Evolutionary conservation across 2,113 vertebrate genomes (phyloP), one percentile per base, ranked within the genome.

Genomic region (Cettia cetti): DNA sequence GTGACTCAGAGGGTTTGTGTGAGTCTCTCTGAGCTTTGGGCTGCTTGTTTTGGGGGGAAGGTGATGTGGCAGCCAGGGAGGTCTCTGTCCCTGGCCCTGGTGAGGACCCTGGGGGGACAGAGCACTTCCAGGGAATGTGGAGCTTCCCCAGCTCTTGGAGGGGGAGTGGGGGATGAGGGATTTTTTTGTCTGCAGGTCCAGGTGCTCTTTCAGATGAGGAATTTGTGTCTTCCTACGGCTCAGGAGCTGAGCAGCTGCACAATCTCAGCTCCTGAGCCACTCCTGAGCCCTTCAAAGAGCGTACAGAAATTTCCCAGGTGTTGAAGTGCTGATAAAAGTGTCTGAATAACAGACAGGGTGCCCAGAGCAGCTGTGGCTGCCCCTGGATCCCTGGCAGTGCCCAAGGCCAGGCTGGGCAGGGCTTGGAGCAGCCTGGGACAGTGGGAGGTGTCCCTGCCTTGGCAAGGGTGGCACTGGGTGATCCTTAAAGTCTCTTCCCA

Each of bases 171-270:
- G 18, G 9, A 2, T 2, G 64, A 45, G 44, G 44, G 2, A 10
- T 3, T 11, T 28, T 44, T 13, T 5, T 10, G 21, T 11, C 39
- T 50, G 33, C 7, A 4, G 37, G 17, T 27, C 47, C n/a, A 2
- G 4, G 1, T 39, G 44, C 28, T 23, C 54, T 39, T 50, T 20
- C 44, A 42, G 0, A 21, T 4, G 4, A 15, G 50, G 31, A 45
- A 28, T 35, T 11, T 3, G 16, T 15, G 27, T 39, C 3, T 81
- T 54, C 44, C 35, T 30, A 0, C 0, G 0, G 30, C 59, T 47
- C 31, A 37, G 66, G 71, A 57, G 37, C 13, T 28, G 61, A 52
- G 87, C 9, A 14, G 57, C 37, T 10, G 31, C 9, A 4, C 35
- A 5, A 4, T 10, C 42, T 33, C 40, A 33, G 11, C 44, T 81